phyloP scores from a whole-genome alignment of 1,140 invertebrate genomes.

The Archegozetes longisetosus region DNA sequence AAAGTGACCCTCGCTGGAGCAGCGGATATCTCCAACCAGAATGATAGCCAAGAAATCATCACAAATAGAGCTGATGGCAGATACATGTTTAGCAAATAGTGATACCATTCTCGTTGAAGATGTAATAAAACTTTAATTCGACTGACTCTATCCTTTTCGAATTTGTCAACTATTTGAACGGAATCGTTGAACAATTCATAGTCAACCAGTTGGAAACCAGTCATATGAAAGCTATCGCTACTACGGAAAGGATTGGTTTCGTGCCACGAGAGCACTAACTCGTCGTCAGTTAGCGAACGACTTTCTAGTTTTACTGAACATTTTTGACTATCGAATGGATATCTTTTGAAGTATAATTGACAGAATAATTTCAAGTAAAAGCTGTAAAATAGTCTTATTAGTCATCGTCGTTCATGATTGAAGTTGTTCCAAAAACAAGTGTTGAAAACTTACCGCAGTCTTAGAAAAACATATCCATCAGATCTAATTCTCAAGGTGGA shows the following conservation, averaged over 20 bases:
- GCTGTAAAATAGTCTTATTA: background rate
- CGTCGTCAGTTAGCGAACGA: background rate
- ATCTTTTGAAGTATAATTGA: background rate
- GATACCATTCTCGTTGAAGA: slow-evolving; percentile 6
- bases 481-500: background rate
- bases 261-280: slow-evolving; percentile 3
- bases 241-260: slow-evolving; percentile 6
- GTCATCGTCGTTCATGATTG: background rate
- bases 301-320: slow-evolving; percentile 5
- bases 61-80: slow-evolving; percentile 24
- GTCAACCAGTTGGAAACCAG: slow-evolving; percentile 4
- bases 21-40: slow-evolving; percentile 25
- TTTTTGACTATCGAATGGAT: slow-evolving; percentile 5
- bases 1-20: slow-evolving; percentile 27
- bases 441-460: slow-evolving; percentile 1
- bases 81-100: slow-evolving; percentile 22
- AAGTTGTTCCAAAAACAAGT: background rate
- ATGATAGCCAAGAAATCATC: slow-evolving; percentile 25
- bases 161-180: background rate
- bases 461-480: slow-evolving; percentile 4
- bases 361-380: slow-evolving; percentile 7
- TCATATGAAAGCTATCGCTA: slow-evolving; percentile 9
- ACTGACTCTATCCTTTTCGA: background rate
- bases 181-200: slow-evolving; percentile 8
- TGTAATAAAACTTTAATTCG: background rate